Base-by-base conservation (phyloP, 2,113 vertebrate genomes). In the Brienomyrus longianalis region DNA sequence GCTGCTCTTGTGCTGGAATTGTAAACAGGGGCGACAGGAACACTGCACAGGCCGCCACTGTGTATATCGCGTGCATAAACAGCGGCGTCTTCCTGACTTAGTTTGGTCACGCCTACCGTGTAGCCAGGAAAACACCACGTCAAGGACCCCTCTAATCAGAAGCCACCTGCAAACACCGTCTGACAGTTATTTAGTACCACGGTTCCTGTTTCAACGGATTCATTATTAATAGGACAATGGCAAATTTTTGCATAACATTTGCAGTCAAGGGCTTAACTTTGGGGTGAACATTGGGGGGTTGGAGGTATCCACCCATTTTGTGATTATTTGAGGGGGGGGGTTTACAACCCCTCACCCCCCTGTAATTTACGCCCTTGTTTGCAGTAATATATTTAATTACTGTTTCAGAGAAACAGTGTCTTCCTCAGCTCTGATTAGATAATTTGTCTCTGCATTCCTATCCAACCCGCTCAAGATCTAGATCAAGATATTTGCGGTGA, bases 61-160 rank as follows among this genome's bases (percentile, higher is more conserved):
- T 51, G 90, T 94, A 93, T 95, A 92, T 59, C 92, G 74, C 17
- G 2, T 39, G 15, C 0, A 85, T 89, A 91, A 89, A 91, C 88
- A 1, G 39, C 21, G 7, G 45, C 1, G 1, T 86, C 56, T 62
- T 62, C 23, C 74, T 92, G 93, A 91, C 93, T 94, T 94, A 93
- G 91, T 94, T 93, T 92, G 92, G 93, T 94, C 91, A 92, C 5
- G 19, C 66, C 15, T 86, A 5, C 89, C 88, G 54, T 85, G 59
- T 11, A 56, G 56, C 11, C 27, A 54, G 21, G 51, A 21, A 86
- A n/a, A 13, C 47, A 52, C 70, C 48, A 43, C 56, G 59, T 90
- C 84, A 17, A 5, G 45, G 45, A n/a, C 43, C 7, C 7, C 7
- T 45, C 45, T 43, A 19, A 21, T 70, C 31, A 77, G 70, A 35